Evolutionary conservation across 2,797 vertebrate species (phyloP).

Genomic region (Lepilemur ruficaudatus): DNA sequence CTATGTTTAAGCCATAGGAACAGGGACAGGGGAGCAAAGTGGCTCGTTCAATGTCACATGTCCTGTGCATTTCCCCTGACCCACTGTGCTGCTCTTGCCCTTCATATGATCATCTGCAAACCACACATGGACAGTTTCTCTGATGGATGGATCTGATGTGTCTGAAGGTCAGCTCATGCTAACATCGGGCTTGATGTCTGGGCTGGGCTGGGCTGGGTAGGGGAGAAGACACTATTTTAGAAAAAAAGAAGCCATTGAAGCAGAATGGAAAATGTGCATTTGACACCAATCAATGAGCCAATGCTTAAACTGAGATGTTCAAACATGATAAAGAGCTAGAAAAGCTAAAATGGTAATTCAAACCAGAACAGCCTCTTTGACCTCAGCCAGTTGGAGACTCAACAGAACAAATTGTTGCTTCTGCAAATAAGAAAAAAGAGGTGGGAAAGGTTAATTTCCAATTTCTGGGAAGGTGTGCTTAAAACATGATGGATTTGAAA

Average conservation of each 20-base stretch:
- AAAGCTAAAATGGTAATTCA: slow-evolving; percentile 22
- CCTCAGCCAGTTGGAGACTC: not conserved
- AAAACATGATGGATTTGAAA: slow-evolving; percentile 29
- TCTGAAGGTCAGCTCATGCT: not conserved
- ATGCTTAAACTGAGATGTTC: slow-evolving; percentile 42
- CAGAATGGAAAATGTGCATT: slow-evolving; percentile 49
- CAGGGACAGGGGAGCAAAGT: not conserved
- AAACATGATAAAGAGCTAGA: slow-evolving; percentile 27
- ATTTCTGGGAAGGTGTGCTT: slow-evolving; percentile 54
- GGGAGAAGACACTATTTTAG: slow-evolving; percentile 44
- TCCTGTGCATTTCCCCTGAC: not conserved
- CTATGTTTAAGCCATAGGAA: not conserved
- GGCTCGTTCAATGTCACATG: not conserved
- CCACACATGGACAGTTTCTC: not conserved
- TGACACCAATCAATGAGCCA: slow-evolving; percentile 48
- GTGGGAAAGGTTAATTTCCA: slow-evolving; percentile 30
- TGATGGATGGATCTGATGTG: not conserved
- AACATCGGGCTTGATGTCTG: not conserved
- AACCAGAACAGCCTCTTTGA: slow-evolving; percentile 14
- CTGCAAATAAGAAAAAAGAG: slow-evolving; percentile 1
- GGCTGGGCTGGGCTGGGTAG: not conserved
- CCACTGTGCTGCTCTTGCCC: not conserved
- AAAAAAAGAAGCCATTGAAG: slow-evolving; percentile 2
- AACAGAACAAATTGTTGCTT: slow-evolving; percentile 25
- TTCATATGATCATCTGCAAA: not conserved